These are phyloP conservation scores for Corvus cornix DNA, from an alignment of 2,113 vertebrate species.

Conservation along the genomic window DNA sequence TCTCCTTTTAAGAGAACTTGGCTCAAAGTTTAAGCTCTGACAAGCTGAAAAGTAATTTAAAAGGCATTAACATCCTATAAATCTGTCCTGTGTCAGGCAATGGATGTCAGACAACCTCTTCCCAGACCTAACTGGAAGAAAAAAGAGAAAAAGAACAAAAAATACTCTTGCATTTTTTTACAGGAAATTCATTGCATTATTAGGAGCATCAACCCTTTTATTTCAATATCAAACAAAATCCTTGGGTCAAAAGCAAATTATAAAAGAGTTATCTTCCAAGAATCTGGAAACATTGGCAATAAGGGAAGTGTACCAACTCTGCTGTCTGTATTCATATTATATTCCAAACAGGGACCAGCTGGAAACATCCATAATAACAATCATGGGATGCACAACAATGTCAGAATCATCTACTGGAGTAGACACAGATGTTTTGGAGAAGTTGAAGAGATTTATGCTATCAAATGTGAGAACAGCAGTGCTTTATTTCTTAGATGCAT, in stretches of 20 bases:
- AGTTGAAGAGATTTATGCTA: background rate
- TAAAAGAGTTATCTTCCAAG: background rate
- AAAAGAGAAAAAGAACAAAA: background rate
- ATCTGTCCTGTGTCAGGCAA: background rate
- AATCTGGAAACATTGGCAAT: background rate
- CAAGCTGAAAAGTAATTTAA: background rate
- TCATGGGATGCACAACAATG: background rate
- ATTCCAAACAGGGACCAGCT: background rate
- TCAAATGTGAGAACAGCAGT: background rate
- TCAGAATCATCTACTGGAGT: background rate
- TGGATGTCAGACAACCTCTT: background rate
- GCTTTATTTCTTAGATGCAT: background rate
- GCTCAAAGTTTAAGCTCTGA: background rate
- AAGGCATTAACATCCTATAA: background rate
- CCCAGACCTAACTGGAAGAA: background rate
- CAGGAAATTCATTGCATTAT: background rate
- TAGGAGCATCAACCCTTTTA: background rate
- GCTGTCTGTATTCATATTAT: background rate
- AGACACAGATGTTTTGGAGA: background rate
- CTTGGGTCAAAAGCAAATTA: background rate
- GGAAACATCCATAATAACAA: background rate
- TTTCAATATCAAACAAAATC: background rate
- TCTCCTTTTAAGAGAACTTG: background rate
- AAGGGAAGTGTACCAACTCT: background rate
- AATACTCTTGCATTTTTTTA: background rate